Conservation (phyloP, 2,888 invertebrate genomes). For the Aphodius sticticus region DNA sequence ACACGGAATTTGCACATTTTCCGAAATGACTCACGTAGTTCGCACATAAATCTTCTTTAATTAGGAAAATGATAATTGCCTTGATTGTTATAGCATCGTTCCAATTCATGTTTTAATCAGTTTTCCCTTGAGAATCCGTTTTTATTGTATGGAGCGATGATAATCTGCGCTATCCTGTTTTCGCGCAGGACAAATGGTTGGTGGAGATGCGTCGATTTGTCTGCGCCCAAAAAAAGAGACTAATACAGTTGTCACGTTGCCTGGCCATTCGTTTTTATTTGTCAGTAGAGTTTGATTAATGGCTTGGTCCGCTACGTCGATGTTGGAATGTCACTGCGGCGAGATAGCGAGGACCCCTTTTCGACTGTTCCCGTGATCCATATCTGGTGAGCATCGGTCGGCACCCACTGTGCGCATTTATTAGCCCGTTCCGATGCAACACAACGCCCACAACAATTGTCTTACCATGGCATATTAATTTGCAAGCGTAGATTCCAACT, state of each 20-base stretch:
- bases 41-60: background rate
- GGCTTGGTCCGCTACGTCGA: background rate
- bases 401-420: background rate
- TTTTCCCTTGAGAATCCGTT: background rate
- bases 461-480: background rate
- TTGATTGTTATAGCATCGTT: background rate
- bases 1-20: background rate
- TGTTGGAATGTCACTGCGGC: background rate
- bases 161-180: conserved; percentile 4
- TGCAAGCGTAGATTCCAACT: background rate
- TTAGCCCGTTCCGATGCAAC: background rate
- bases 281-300: background rate
- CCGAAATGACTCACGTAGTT: background rate
- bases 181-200: background rate
- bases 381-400: background rate
- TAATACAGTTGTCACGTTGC: background rate
- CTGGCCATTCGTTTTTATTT: background rate
- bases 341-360: background rate
- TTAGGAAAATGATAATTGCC: background rate
- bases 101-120: background rate
- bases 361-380: background rate
- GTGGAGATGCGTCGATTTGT: background rate
- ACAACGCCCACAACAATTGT: background rate
- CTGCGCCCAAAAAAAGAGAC: background rate
- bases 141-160: background rate